Evolutionary conservation across 2,797 vertebrate species (phyloP).

Genomic region (Sciaenops ocellatus): DNA sequence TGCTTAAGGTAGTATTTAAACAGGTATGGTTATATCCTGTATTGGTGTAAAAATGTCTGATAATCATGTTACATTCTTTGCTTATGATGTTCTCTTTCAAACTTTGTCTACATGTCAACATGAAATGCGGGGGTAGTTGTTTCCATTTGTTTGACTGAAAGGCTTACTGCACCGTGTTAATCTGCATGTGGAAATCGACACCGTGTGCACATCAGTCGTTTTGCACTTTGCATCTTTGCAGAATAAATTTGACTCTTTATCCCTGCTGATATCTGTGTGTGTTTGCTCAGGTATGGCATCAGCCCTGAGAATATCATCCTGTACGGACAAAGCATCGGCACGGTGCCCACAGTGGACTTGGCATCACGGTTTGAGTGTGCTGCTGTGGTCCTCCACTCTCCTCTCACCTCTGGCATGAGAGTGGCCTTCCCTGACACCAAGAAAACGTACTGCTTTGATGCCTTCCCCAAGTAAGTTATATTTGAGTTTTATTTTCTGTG

Average conservation of each 20-base stretch:
- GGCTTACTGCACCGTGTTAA: background rate
- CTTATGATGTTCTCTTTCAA: background rate
- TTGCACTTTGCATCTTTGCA: background rate
- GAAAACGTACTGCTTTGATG: constrained; percentile 99
- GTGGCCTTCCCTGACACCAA: constrained; percentile 98
- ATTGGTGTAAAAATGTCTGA: background rate
- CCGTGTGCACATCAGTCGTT: background rate
- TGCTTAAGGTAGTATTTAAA: background rate
- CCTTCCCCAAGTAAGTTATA: constrained; percentile 94
- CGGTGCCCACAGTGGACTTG: constrained; percentile 96
- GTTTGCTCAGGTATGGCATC: constrained; percentile 91
- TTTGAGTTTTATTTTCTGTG: background rate
- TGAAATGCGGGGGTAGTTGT: background rate
- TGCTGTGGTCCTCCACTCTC: constrained; percentile 96
- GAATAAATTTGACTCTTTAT: background rate
- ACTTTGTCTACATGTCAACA: background rate
- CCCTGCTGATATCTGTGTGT: constrained; percentile 7
- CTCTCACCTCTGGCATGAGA: constrained; percentile 97
- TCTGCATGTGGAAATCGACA: background rate
- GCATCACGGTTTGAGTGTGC: constrained; percentile 98
- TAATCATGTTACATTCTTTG: background rate
- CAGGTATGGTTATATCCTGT: background rate
- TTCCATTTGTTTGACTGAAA: background rate
- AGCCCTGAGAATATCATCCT: constrained; percentile 98
- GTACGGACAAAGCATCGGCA: constrained; percentile 98